Base-by-base conservation (phyloP, 64 coral and sea anemone genomes). In the Pocillopora verrucosa region DNA sequence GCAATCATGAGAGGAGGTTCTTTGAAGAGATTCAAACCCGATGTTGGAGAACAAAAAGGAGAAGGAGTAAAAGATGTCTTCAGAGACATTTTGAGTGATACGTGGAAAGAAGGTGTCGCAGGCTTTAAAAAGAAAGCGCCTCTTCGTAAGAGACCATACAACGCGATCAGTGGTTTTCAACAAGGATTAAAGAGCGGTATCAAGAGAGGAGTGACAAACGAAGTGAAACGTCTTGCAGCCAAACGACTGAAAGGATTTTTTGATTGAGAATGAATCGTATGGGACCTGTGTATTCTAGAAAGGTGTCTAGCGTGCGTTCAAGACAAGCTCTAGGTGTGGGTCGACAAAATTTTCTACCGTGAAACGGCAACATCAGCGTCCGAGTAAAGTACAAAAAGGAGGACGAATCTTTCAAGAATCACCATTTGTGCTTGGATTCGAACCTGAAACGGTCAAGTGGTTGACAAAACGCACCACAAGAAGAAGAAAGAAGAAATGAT, bases 151-250 rank as follows among this genome's bases (percentile, higher is more conserved):
- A 30, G 30, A 30, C 30, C 30, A 30, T 30, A 30, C 30, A 30
- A 30, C 30, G 30, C 30, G 30, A 30, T 30, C 30, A 30, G 30
- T 30, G 30, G 30, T 30, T 30, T 30, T 30, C 30, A 30, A 30
- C 30, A 30, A 30, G 30, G 30, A 30, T 30, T 30, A 30, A 30
- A 30, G 30, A 30, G 30, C 30, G 30, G 30, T 30, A 30, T 75
- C 35, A 87, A 87, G 61, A 57, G 36, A 59, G 85, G 51, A 0
- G 85, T 45, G n/a, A 87, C 74, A 75, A 45, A 59, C 38, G 75
- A 38, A 0, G 34, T 87, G 60, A 87, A 87, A 74, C 70, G 85
- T 1, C 74, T 75, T 75, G 85, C 69, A 19, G 69, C 26, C 0
- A 72, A 87, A 59, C 68, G 35, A 59, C n/a, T 87, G 0, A 13